Base-by-base conservation (phyloP, 2,797 vertebrate species). In the Chelmon rostratus region DNA sequence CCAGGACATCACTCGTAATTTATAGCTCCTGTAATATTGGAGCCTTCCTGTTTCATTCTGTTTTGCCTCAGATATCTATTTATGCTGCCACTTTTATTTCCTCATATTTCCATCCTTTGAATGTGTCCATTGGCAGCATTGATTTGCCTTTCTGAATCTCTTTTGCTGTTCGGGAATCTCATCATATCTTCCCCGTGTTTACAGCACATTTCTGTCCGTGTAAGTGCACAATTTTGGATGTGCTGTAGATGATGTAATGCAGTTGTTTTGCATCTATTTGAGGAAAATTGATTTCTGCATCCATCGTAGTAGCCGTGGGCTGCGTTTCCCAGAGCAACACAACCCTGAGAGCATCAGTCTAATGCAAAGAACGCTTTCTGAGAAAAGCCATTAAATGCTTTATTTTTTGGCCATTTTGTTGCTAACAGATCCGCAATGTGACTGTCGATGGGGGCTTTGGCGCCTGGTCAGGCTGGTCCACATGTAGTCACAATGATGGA, bases 391-490 rank as follows among this genome's bases (percentile, higher is more conserved):
- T 87, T 56, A 76, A 84, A 78, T 50, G 52, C 57, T 68, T 82
- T 82, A 67, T 87, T 81, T 78, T 47, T 73, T 47, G 15, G 57
- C 37, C 57, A 49, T 46, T 73, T 72, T 76, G 37, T 54, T 54
- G 8, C 65, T 21, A 28, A 79, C 85, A 99, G 98, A 94, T 94
- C n/a, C 96, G 96, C 82, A 99, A 99, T 50, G 95, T 98, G 91
- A 99, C 98, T 0, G 95, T 98, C 70, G 97, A 99, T 52, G 98
- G 98, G 42, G 94, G 92, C 69, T 99, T 97, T 33, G 96, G 98
- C 0, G 31, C 87, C 0, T 99, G 98, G 98, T 97, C 97, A 0
- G 93, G 94, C 2, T 99, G 98, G 98, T 96, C 93, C 2, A 80
- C 93, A 8, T 99, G 98, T 50, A 96, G 95, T 0, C 97, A 99